Evolutionary conservation across 2,113 vertebrate species (phyloP), one percentile per base, ranked within the genome.

Genomic region (Phoxinus phoxinus): DNA sequence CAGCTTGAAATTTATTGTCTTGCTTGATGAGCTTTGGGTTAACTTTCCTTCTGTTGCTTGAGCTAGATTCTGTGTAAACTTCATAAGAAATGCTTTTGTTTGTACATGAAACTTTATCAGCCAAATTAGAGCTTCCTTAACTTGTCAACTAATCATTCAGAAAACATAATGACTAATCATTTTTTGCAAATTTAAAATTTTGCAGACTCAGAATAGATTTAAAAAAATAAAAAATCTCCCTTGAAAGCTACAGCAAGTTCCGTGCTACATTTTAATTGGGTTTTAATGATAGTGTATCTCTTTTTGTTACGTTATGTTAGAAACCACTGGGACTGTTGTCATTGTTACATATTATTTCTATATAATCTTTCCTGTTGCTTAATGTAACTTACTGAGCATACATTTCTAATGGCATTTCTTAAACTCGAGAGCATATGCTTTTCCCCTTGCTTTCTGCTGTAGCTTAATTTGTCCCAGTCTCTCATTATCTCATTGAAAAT

Each of bases 251-350:
- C 69, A 94, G 92, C 92, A 59, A 84, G 87, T 63, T 37, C 63
- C 82, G 75, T 87, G 88, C 87, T 87, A 88, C 89, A 83, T 91
- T 93, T 90, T 93, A 93, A 93, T 93, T 90, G 87, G 17, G 69
- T 91, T 93, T 92, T 92, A 69, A 19, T 67, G 87, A 90, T 91
- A 84, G 37, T 83, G 30, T 32, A 17, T 48, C 21, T 53, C 53
- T n/a, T 53, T 63, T 84, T 48, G 46, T 67, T 53, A 75, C 30
- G 27, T 80, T 35, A 63, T 80, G 23, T 77, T 44, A 81, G 46
- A 74, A 87, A 79, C 35, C 48, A 41, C 56, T 59, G 30, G 82
- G 48, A 79, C 53, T 84, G 30, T 48, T 86, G 67, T 83, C 61
- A 63, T 56, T 73, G 74, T 81, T 74, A 48, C 79, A 83, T 84